Percentiles rank a stretch among this genome's conserved stretches.
Evolutionary conservation across 2,888 invertebrate genomes (phyloP).

Genomic region (Plagodis pulveraria): DNA sequence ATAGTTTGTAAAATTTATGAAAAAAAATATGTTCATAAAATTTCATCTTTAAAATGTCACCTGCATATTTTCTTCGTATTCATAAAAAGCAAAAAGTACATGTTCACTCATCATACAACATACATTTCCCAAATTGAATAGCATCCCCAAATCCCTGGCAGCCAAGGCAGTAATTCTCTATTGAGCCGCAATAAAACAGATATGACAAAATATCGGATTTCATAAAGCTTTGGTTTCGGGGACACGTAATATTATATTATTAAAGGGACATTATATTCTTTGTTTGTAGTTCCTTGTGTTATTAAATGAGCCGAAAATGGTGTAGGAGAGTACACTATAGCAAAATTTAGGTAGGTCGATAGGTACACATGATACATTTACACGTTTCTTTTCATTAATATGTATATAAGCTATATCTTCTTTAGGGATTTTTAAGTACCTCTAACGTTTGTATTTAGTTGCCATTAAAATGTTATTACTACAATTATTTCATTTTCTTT

Average conservation of each 20-base stretch:
- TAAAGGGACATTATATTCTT: conserved; percentile 79
- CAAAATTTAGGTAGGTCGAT: no score
- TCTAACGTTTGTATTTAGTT: no score
- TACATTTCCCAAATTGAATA: conserved; percentile 67
- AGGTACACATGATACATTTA: no score
- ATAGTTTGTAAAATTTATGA: no score
- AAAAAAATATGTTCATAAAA: no score
- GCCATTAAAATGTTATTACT: no score
- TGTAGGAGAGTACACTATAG: no score
- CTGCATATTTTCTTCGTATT: conserved; percentile 14
- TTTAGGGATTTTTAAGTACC: no score
- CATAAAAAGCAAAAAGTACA: conserved; percentile 12
- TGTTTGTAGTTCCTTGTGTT: conserved; percentile 68
- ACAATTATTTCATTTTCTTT: no score
- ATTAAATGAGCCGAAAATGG: conserved; percentile 44
- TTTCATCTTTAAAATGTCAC: conserved; percentile 4
- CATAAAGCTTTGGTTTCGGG: conserved; percentile 83
- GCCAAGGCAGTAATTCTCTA: conserved; percentile 67
- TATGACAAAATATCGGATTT: conserved; percentile 85
- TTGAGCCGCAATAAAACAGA: conserved; percentile 80
- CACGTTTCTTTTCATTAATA: no score
- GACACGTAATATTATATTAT: conserved; percentile 82
- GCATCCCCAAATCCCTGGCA: conserved; percentile 47
- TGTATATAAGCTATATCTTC: no score
- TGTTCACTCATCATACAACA: conserved; percentile 48